Percentiles rank a stretch among this genome's conserved stretches.
phyloP scores from a whole-genome alignment of 2,888 invertebrate genomes.

The Amblyteles armatorius region DNA sequence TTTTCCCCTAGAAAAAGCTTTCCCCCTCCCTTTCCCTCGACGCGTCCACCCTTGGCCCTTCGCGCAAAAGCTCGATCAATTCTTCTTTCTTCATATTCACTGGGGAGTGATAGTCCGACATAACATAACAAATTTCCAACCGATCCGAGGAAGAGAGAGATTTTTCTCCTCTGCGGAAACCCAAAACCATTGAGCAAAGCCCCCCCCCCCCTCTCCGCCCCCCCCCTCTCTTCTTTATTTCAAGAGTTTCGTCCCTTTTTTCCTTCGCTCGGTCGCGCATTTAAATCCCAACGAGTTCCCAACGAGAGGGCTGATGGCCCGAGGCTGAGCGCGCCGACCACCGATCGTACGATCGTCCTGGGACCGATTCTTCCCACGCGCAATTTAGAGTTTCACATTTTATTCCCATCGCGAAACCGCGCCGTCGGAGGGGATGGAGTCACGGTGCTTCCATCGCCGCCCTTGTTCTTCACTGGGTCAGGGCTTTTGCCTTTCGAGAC shows the following conservation, averaged over 20 bases:
- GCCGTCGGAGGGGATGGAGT: constrained; percentile 67
- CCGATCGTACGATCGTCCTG: constrained; percentile 75
- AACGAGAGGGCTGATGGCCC: constrained; percentile 1
- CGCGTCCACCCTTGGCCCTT: constrained; percentile 35
- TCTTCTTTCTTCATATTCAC: constrained; percentile 82
- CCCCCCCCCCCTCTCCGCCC: constrained; percentile 35
- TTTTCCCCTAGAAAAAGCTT: constrained; percentile 11
- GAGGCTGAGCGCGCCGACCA: constrained; percentile 12
- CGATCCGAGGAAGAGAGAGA: constrained; percentile 64
- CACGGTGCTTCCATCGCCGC: neutral
- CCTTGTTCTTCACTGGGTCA: too few relatives aligned
- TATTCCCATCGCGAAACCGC: constrained; percentile 82
- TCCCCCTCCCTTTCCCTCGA: constrained; percentile 13
- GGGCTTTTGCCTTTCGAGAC: too few relatives aligned
- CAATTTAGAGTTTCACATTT: constrained; percentile 85
- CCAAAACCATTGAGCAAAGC: constrained; percentile 17
- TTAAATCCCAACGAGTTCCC: constrained; percentile 79
- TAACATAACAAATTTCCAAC: constrained; percentile 82
- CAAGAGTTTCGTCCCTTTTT: neutral
- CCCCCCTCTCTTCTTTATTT: constrained; percentile 4
- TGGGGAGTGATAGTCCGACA: constrained; percentile 82
- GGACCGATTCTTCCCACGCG: constrained; percentile 84
- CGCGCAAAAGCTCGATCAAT: constrained; percentile 73
- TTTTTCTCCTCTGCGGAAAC: constrained; percentile 49
- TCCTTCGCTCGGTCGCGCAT: constrained; percentile 80